These are phyloP conservation scores for Cheilosia urbana DNA, from an alignment of 2,888 invertebrate genomes.

Conservation along the genomic window DNA sequence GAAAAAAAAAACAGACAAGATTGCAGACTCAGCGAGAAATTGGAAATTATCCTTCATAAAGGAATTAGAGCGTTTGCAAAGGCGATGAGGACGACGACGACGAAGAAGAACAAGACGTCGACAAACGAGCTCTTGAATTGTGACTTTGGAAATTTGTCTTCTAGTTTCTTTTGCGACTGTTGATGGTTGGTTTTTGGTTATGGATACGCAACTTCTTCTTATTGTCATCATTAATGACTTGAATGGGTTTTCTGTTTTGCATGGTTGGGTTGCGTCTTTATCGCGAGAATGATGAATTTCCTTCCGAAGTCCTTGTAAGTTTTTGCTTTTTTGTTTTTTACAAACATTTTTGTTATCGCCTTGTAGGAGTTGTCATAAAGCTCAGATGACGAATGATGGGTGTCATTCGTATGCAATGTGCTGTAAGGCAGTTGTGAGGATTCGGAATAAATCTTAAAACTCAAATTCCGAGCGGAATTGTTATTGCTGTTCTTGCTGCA, in stretches of 20 bases:
- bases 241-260: constrained; percentile 48
- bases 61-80: constrained; percentile 73
- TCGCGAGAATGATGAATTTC: constrained; percentile 36
- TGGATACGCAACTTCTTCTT: constrained; percentile 62
- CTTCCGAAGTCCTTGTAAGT: constrained; percentile 53
- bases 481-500: too few relatives aligned
- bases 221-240: constrained; percentile 64
- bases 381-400: constrained; percentile 9
- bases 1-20: constrained; percentile 36
- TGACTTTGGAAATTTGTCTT: constrained; percentile 71
- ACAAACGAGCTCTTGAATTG: constrained; percentile 73
- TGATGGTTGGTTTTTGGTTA: constrained; percentile 47
- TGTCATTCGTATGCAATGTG: constrained; percentile 32
- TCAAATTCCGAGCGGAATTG: too few relatives aligned
- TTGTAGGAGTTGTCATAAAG: neutral
- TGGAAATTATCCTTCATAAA: constrained; percentile 73
- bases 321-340: neutral
- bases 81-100: constrained; percentile 36
- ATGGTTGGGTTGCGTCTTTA: constrained; percentile 20
- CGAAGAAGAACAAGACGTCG: constrained; percentile 27
- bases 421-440: constrained; percentile 5
- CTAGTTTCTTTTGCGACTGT: constrained; percentile 50
- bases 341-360: neutral
- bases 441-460: neutral
- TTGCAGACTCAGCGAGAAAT: constrained; percentile 70